Evolutionary conservation across 2,888 invertebrate species (phyloP).

Genomic region (Branchinecta sandiegonensis): DNA sequence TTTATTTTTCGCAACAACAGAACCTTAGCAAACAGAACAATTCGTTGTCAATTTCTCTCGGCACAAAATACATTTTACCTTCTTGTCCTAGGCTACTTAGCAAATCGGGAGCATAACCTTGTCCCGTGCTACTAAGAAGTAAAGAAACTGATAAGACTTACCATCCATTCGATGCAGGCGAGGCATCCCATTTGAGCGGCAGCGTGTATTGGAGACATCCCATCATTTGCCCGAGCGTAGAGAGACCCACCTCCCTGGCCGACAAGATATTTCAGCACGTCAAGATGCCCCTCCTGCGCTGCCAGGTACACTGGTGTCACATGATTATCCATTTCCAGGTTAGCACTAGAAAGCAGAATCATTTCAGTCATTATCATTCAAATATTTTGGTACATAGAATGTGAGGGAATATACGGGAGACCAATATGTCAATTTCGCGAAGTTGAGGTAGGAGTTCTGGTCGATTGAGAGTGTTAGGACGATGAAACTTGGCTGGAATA

Average conservation of each 20-base stretch:
- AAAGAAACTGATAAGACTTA: constrained; percentile 36
- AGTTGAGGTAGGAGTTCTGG: too few relatives aligned
- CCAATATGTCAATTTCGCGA: too few relatives aligned
- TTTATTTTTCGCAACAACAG: too few relatives aligned
- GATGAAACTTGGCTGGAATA: too few relatives aligned
- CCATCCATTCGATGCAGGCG: constrained; percentile 79
- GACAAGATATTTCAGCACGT: constrained; percentile 68
- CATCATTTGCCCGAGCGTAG: constrained; percentile 69
- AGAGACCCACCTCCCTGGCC: constrained; percentile 66
- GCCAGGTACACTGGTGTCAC: constrained; percentile 78
- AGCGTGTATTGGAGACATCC: constrained; percentile 79
- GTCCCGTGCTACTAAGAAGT: background rate
- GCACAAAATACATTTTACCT: too few relatives aligned
- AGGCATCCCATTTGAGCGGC: constrained; percentile 78
- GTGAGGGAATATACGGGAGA: too few relatives aligned
- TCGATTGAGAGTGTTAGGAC: too few relatives aligned
- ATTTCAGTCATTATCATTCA: constrained; percentile 17
- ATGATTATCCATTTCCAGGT: constrained; percentile 82
- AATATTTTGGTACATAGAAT: too few relatives aligned
- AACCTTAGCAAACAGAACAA: too few relatives aligned
- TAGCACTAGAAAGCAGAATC: constrained; percentile 48
- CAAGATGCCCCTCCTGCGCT: constrained; percentile 73
- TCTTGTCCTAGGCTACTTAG: too few relatives aligned
- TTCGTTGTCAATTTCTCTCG: too few relatives aligned
- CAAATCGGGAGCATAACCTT: too few relatives aligned